These are phyloP conservation scores for Rhabdornis inornatus DNA, from an alignment of 2,113 vertebrate genomes.

Conservation along the genomic window DNA sequence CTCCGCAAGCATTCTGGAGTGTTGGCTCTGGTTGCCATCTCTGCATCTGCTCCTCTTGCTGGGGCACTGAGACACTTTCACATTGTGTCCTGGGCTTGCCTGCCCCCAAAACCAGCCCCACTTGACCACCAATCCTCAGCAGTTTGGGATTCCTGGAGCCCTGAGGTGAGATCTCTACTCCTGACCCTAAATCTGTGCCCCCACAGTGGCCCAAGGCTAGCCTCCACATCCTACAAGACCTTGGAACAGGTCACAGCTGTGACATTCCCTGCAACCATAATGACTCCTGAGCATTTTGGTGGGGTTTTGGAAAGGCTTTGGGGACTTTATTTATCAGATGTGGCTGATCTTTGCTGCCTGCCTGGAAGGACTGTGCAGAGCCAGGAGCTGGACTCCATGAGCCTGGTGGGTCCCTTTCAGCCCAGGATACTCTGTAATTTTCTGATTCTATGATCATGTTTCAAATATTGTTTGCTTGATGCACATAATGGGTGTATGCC, in stretches of 20 bases:
- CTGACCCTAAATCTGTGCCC: not conserved
- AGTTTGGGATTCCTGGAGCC: not conserved
- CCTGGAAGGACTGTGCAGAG: not conserved
- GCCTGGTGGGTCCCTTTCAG: not conserved
- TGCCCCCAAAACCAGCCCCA: not conserved
- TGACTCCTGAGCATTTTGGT: not conserved
- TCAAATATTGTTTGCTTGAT: not conserved
- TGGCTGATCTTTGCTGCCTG: not conserved
- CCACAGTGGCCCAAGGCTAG: not conserved
- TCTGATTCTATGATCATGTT: not conserved
- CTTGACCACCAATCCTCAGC: not conserved
- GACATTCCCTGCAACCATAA: not conserved
- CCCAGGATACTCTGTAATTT: not conserved
- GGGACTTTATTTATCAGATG: not conserved
- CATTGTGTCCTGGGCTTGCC: not conserved
- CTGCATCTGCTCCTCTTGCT: not conserved
- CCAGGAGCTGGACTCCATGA: not conserved
- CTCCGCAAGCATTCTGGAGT: not conserved
- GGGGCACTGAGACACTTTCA: not conserved
- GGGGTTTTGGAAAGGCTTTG: not conserved
- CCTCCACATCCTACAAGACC: not conserved
- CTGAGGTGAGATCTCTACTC: not conserved
- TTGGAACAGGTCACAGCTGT: not conserved
- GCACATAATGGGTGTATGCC: not conserved
- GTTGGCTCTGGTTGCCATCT: not conserved